phyloP scores from a whole-genome alignment of 2,797 vertebrate genomes.

The Graptemys geographica region DNA sequence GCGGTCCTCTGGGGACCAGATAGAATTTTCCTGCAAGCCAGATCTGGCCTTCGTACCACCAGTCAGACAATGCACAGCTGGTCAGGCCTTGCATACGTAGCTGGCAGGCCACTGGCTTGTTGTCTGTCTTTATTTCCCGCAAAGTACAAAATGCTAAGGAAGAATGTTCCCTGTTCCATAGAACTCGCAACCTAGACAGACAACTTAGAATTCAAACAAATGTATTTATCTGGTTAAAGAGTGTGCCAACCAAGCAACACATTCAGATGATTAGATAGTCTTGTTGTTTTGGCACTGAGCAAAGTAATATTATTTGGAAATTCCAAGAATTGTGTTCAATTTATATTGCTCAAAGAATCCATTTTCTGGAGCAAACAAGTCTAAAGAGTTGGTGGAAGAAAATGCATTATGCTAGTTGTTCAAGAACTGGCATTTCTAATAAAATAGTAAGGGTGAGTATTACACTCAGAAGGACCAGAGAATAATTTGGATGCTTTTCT shows the following conservation, averaged over 20 bases:
- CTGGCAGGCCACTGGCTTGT: background rate
- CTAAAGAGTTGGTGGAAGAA: background rate
- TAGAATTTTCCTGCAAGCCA: background rate
- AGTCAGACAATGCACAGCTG: background rate
- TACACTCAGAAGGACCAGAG: background rate
- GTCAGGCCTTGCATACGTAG: background rate
- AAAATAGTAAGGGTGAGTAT: background rate
- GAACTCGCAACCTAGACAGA: accelerated
- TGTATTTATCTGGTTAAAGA: background rate
- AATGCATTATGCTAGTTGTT: accelerated
- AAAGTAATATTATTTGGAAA: background rate
- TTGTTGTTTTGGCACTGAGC: background rate
- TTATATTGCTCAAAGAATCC: background rate
- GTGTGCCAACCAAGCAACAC: background rate
- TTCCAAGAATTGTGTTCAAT: background rate
- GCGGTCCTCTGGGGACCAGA: background rate
- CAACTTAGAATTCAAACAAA: background rate
- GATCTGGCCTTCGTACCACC: background rate
- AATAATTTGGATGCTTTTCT: background rate
- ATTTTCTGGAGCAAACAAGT: background rate
- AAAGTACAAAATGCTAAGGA: background rate
- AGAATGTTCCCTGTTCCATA: background rate
- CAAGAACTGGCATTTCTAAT: background rate
- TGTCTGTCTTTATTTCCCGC: background rate
- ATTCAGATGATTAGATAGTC: background rate